A percentile compares a stretch with the other conserved stretches of the same genome.
Conservation (phyloP, 1,140 invertebrate genomes). For the fruit fly (Drosophila melanogaster) region DNA sequence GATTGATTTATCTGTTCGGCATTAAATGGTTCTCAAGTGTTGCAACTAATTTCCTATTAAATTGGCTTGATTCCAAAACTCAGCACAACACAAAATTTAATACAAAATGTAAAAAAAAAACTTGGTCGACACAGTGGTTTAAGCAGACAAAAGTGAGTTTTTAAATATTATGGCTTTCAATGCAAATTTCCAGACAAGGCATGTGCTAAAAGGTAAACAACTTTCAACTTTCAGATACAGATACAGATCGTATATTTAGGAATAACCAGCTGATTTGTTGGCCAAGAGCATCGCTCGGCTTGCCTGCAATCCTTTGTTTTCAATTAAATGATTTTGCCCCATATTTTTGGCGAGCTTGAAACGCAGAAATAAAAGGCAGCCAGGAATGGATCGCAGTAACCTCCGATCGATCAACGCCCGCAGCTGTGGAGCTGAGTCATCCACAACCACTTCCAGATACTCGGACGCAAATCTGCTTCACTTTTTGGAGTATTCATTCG, state of each 20-base stretch:
- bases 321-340: conserved; percentile 24
- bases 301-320: conserved; percentile 13
- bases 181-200: conserved; percentile 2
- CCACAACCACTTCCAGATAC: conserved; percentile 14
- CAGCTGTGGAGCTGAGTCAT: conserved; percentile 44
- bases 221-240: conserved; percentile 14
- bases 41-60: not conserved
- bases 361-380: not conserved
- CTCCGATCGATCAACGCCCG: conserved; percentile 31
- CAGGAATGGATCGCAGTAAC: conserved; percentile 27
- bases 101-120: not conserved
- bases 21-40: not conserved
- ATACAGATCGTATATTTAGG: conserved; percentile 2
- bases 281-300: not conserved
- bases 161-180: conserved; percentile 9
- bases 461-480: conserved; percentile 33
- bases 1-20: conserved; percentile 3
- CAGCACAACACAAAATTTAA: not conserved
- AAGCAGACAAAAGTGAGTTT: not conserved
- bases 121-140: not conserved
- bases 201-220: conserved; percentile 18
- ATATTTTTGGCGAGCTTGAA: conserved; percentile 19
- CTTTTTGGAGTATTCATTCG: conserved; percentile 16
- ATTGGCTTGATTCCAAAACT: not conserved
- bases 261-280: too few relatives aligned